phyloP scores from a whole-genome alignment of 2,113 vertebrate species.

The Corapipo altera region DNA sequence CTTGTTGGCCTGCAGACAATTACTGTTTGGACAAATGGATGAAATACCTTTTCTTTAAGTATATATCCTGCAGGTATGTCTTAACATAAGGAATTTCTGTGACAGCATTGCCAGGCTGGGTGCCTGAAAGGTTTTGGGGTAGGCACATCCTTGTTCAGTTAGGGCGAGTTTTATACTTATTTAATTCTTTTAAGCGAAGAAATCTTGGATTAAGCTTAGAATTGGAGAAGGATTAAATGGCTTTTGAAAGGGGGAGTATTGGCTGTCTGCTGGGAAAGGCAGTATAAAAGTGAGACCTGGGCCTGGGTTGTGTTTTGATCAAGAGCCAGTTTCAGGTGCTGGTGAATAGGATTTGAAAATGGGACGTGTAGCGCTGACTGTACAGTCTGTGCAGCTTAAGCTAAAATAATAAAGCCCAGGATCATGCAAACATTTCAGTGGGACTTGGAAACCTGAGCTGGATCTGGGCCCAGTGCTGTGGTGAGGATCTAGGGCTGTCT shows the following conservation, averaged over 20 bases:
- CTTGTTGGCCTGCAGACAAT: background rate
- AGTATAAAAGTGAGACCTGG: background rate
- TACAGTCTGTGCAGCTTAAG: background rate
- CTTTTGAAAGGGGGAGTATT: background rate
- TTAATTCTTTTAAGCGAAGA: background rate
- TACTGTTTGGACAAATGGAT: background rate
- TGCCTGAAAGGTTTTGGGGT: background rate
- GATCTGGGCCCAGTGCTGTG: background rate
- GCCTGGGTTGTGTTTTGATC: background rate
- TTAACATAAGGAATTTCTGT: background rate
- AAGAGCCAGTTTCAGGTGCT: slow-evolving; percentile 1
- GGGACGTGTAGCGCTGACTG: background rate
- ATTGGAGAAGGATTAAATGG: background rate
- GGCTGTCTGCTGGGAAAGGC: background rate
- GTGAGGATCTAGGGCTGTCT: background rate
- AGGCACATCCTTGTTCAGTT: background rate
- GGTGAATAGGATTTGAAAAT: background rate
- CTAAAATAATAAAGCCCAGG: background rate
- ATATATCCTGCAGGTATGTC: background rate
- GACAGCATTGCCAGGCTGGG: background rate
- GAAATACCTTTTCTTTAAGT: background rate
- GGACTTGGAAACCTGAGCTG: background rate
- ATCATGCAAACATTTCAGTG: background rate
- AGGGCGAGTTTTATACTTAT: background rate
- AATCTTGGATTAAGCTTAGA: background rate